Conservation (phyloP, 2,888 invertebrate species). For the Mythimna albipuncta region DNA sequence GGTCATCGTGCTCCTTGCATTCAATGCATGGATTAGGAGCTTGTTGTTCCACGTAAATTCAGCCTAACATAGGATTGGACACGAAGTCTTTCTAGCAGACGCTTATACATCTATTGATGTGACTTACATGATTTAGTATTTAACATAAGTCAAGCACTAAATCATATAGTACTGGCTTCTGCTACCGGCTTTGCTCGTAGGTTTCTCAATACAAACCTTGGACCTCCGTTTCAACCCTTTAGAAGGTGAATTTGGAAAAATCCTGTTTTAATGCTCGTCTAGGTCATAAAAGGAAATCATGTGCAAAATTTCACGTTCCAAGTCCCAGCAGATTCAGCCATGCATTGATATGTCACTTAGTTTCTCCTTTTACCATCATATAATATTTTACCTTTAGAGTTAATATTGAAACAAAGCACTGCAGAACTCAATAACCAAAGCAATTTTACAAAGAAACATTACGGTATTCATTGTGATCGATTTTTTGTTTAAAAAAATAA, state of each 20-base stretch:
- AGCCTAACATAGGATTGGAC: conserved; percentile 18
- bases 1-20: conserved; percentile 75
- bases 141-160: not conserved
- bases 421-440: conserved; percentile 1
- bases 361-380: too few species aligned
- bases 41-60: conserved; percentile 53
- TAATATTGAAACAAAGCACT: conserved; percentile 20
- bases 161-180: too few species aligned
- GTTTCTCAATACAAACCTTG: too few species aligned
- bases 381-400: not conserved
- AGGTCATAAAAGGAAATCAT: too few species aligned
- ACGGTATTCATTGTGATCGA: conserved; percentile 36
- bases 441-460: conserved; percentile 37
- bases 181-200: too few species aligned
- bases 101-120: not conserved
- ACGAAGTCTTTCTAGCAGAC: conserved; percentile 12
- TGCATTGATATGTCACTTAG: too few species aligned
- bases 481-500: conserved; percentile 38
- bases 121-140: too few species aligned
- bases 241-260: too few species aligned
- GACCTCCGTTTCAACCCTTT: too few species aligned
- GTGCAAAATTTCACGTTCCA: too few species aligned
- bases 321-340: too few species aligned
- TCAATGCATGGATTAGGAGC: conserved; percentile 70
- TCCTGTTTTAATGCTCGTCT: too few species aligned